Conservation (phyloP, 1,140 invertebrate species). For the Drosophila navojoa region DNA sequence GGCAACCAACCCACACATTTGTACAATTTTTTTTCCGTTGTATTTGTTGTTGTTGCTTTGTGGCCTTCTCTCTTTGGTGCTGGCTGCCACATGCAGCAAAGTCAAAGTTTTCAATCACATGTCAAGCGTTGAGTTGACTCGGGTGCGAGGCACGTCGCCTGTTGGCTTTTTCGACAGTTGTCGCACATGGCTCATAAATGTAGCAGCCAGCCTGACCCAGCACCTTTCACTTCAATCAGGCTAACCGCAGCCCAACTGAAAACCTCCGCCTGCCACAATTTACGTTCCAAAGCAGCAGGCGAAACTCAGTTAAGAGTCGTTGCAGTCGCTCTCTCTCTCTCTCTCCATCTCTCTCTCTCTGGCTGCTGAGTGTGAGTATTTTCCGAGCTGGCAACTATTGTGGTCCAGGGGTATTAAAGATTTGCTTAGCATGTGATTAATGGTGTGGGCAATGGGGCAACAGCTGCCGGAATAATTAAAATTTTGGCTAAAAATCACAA, state of each 20-base stretch:
- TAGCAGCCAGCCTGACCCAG: slow-evolving; percentile 37
- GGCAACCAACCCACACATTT: slow-evolving; percentile 9
- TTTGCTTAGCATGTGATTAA: slow-evolving; percentile 67
- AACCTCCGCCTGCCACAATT: slow-evolving; percentile 69
- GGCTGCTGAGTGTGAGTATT: slow-evolving; percentile 50
- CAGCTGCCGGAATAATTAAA: slow-evolving; percentile 78
- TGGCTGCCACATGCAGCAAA: slow-evolving; percentile 71
- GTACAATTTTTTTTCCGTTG: not conserved
- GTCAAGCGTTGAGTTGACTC: slow-evolving; percentile 76
- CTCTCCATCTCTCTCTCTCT: slow-evolving; percentile 14
- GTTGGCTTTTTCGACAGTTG: slow-evolving; percentile 70
- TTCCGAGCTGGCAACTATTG: slow-evolving; percentile 9
- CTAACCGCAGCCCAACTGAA: slow-evolving; percentile 62
- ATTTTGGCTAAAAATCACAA: slow-evolving; percentile 67
- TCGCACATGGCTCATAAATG: slow-evolving; percentile 81
- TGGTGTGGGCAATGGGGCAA: slow-evolving; percentile 43
- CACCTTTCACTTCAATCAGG: slow-evolving; percentile 20
- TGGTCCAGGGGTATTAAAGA: slow-evolving; percentile 23
- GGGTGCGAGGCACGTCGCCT: slow-evolving; percentile 50
- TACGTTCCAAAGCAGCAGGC: slow-evolving; percentile 27
- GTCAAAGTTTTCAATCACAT: slow-evolving; percentile 82
- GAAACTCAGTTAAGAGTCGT: slow-evolving; percentile 1
- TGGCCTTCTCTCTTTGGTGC: slow-evolving; percentile 44
- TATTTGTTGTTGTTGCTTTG: slow-evolving; percentile 19
- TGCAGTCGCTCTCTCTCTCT: slow-evolving; percentile 13